Conservation (phyloP, 30 jellyfish, hydroid and myxozoan species). For the Rhopilema esculentum region DNA sequence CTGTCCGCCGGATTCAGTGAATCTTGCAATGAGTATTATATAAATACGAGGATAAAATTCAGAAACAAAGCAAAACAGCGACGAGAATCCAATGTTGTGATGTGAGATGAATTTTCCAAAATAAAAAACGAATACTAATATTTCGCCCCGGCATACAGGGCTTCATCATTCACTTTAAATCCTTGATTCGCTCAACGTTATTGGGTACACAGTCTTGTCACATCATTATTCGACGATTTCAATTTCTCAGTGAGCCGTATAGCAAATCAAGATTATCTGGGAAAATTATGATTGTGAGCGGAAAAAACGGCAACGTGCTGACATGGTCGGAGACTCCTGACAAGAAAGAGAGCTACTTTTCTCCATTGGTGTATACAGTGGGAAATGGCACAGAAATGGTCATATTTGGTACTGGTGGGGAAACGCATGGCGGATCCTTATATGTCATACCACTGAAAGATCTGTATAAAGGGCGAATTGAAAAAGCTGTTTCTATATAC, state of each 20-base stretch:
- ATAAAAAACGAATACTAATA: too few species aligned
- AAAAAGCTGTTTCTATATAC: slow-evolving; percentile 30
- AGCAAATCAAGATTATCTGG: slow-evolving; percentile 65
- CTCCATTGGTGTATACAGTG: slow-evolving; percentile 84
- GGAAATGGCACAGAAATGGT: slow-evolving; percentile 77
- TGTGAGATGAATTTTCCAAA: too few species aligned
- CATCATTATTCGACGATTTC: too few species aligned
- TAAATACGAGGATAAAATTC: too few species aligned
- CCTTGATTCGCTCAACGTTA: too few species aligned
- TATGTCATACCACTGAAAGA: slow-evolving; percentile 73
- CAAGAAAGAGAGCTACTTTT: slow-evolving; percentile 77
- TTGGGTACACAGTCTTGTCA: too few species aligned
- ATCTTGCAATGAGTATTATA: too few species aligned
- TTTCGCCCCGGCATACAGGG: too few species aligned
- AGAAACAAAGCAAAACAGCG: too few species aligned
- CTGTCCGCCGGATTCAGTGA: too few species aligned
- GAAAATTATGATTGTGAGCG: slow-evolving; percentile 72
- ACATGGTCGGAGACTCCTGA: slow-evolving; percentile 75
- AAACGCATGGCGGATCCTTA: slow-evolving; percentile 83
- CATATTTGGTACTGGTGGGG: slow-evolving; percentile 94
- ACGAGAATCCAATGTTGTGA: too few species aligned
- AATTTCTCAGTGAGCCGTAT: slow-evolving; percentile 66
- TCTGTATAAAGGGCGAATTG: slow-evolving; percentile 61
- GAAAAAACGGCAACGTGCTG: slow-evolving; percentile 79
- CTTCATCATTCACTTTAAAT: too few species aligned